Evolutionary conservation across 64 coral and sea anemone genomes (phyloP).

Genomic region (Astreopora myriophthalma): DNA sequence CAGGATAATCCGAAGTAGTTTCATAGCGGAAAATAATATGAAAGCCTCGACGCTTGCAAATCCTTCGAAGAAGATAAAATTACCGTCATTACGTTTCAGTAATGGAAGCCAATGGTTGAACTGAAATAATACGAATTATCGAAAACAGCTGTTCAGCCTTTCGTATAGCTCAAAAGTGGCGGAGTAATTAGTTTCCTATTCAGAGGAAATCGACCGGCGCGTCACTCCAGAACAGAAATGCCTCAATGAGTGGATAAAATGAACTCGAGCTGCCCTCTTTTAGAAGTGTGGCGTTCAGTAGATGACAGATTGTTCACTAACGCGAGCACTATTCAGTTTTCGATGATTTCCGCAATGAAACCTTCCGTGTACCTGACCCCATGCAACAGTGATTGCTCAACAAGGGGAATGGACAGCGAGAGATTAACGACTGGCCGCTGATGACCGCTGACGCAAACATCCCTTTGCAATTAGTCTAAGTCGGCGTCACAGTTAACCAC

Average conservation of each 20-base stretch:
- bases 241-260: neutral
- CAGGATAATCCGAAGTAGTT: slow-evolving; percentile 8
- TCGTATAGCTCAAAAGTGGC: neutral
- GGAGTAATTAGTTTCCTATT: neutral
- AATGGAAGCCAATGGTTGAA: no score
- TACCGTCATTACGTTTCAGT: neutral
- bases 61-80: neutral
- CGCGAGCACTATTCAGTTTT: neutral
- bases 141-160: no score
- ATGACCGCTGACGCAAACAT: slow-evolving; percentile 12
- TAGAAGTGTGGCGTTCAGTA: neutral
- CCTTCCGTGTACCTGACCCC: neutral
- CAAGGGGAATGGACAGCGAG: no score
- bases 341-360: neutral
- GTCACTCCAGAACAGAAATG: no score
- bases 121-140: no score
- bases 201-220: neutral
- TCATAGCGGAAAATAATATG: neutral
- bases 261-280: neutral
- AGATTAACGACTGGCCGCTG: neutral
- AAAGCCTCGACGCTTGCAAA: neutral
- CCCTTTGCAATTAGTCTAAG: neutral
- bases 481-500: neutral
- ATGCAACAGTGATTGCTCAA: neutral
- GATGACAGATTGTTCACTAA: no score